Evolutionary conservation across 2,113 vertebrate species (phyloP).

Genomic region (Rhodinocichla rosea): DNA sequence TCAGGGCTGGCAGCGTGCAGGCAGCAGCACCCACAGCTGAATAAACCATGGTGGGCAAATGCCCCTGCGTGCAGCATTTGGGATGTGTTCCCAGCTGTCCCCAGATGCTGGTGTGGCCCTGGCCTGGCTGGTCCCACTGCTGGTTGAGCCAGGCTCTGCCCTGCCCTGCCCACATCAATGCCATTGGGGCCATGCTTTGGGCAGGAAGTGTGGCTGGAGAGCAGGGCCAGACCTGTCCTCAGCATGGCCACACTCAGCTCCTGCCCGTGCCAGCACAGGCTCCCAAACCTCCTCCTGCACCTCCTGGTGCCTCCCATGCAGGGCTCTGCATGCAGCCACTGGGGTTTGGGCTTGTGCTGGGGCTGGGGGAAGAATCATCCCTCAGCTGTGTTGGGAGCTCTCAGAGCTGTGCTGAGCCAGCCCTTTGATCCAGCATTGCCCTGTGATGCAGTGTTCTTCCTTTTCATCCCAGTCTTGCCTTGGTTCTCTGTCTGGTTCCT

Average conservation of each 20-base stretch:
- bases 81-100: rapidly evolving
- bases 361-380: background rate
- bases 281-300: background rate
- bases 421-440: background rate
- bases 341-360: rapidly evolving
- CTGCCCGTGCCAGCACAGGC: rapidly evolving
- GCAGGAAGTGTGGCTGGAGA: slow-evolving; percentile 10
- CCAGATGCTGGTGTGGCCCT: background rate
- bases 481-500: background rate
- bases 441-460: background rate
- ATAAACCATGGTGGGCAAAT: background rate
- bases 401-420: background rate
- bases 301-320: rapidly evolving
- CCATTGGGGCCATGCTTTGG: background rate
- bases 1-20: background rate
- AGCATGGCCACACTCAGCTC: background rate
- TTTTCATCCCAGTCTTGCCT: background rate
- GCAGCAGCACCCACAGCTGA: background rate
- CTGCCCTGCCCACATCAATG: slow-evolving; percentile 38
- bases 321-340: background rate
- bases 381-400: rapidly evolving
- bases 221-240: slow-evolving; percentile 14
- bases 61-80: rapidly evolving
- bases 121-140: background rate
- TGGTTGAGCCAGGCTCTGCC: background rate